Percentiles rank a stretch among this genome's conserved stretches.
These are phyloP conservation scores for Nesogale talazaci DNA, from an alignment of 2,113 vertebrate species.

Conservation along the genomic window DNA sequence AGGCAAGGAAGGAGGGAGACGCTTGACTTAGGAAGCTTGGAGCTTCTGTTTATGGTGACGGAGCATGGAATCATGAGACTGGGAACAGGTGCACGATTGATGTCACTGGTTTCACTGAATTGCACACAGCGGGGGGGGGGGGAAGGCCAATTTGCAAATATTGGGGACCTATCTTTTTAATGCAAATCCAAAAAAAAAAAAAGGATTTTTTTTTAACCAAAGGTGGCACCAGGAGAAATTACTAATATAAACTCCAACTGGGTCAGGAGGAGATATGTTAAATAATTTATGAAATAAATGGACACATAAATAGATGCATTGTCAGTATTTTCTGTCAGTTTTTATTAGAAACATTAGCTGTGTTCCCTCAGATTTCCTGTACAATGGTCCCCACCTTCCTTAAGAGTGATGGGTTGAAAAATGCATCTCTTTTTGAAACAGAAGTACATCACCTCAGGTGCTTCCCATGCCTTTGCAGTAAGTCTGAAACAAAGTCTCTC, in stretches of 20 bases:
- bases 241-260: rapidly evolving
- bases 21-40: background rate
- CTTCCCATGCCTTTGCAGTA: background rate
- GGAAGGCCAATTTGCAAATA: background rate
- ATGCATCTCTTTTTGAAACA: background rate
- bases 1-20: background rate
- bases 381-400: background rate
- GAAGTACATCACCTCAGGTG: background rate
- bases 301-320: rapidly evolving
- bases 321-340: rapidly evolving
- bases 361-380: rapidly evolving
- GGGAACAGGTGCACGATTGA: background rate
- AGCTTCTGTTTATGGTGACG: background rate
- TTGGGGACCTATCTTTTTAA: background rate
- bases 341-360: background rate
- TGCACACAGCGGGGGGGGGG: too few species aligned
- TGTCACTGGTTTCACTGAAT: background rate
- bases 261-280: background rate
- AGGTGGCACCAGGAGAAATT: too few species aligned
- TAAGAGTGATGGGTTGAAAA: background rate
- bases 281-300: rapidly evolving
- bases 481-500: background rate
- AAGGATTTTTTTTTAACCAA: too few species aligned
- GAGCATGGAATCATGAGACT: background rate
- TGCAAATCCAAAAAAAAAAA: too few species aligned